A percentile compares a stretch with the other conserved stretches of the same genome.
These are phyloP conservation scores for Pristionchus arcanus DNA, from an alignment of 2,888 invertebrate species.

Conservation along the genomic window DNA sequence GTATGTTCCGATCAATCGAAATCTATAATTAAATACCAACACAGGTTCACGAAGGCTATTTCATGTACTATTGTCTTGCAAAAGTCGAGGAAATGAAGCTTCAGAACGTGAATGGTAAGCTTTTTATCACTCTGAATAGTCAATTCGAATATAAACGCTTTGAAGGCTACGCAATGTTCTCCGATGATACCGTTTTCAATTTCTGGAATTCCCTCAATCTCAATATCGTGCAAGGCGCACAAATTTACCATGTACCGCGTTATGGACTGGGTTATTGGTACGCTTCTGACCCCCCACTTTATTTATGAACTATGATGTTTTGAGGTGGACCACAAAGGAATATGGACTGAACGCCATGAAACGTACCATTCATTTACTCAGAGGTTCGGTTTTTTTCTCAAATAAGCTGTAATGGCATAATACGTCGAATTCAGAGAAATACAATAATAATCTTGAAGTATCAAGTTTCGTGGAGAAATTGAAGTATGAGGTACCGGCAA, in stretches of 20 bases:
- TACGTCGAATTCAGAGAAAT: not conserved
- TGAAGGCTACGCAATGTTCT: conserved; percentile 44
- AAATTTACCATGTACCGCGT: not conserved
- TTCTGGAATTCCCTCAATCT: conserved; percentile 32
- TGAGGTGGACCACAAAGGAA: not conserved
- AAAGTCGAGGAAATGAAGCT: conserved; percentile 35
- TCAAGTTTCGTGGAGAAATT: not conserved
- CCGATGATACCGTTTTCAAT: not conserved
- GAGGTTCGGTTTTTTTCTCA: not conserved
- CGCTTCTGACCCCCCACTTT: not conserved
- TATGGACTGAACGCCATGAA: not conserved
- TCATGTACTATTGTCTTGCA: conserved; percentile 14
- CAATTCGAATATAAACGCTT: not conserved
- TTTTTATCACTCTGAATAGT: not conserved
- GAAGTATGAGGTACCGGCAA: not conserved
- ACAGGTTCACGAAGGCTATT: not conserved
- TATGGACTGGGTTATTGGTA: not conserved
- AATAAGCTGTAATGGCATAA: not conserved
- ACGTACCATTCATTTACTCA: not conserved
- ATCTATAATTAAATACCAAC: not conserved
- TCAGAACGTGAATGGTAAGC: conserved; percentile 11
- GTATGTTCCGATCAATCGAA: not conserved
- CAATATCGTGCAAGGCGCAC: not conserved
- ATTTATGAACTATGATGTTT: not conserved
- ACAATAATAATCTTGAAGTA: not conserved